Conservation (phyloP, 2,888 invertebrate species). For the Melipona bicolor region DNA sequence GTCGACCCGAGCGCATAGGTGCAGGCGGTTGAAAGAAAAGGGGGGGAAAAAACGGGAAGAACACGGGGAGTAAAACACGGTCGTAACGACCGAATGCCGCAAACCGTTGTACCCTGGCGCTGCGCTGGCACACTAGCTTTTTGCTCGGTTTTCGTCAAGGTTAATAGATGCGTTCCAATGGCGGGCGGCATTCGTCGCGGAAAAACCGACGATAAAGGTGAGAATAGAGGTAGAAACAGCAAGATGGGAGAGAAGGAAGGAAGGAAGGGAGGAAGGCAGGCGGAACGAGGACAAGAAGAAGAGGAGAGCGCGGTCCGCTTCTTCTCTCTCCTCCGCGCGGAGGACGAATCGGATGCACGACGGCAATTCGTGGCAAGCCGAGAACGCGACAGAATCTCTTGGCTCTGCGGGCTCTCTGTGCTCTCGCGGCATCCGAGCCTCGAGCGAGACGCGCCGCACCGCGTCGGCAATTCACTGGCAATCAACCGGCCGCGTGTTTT, state of each 20-base stretch:
- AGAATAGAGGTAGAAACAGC: neutral
- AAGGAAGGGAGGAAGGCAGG: no score
- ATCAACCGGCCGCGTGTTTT: conserved; percentile 82
- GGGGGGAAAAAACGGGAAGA: conserved; percentile 18
- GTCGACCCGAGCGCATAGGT: conserved; percentile 56
- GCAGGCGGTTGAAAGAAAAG: conserved; percentile 46
- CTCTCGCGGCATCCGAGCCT: conserved; percentile 42
- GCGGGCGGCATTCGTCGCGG: neutral
- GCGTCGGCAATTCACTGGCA: conserved; percentile 80
- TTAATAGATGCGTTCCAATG: conserved; percentile 33
- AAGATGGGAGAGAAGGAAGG: no score
- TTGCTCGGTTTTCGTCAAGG: conserved; percentile 37
- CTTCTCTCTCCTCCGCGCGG: neutral
- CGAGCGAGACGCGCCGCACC: conserved; percentile 48
- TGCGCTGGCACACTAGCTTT: neutral
- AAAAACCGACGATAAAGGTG: neutral
- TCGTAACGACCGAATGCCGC: conserved; percentile 42
- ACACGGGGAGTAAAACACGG: conserved; percentile 52
- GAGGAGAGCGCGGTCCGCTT: neutral
- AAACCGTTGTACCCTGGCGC: neutral
- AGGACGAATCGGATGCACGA: conserved; percentile 5
- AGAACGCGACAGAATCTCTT: conserved; percentile 36
- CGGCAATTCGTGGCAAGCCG: conserved; percentile 34
- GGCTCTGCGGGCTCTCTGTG: conserved; percentile 24
- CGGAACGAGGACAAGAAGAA: neutral